These are phyloP conservation scores for Listronotus bonariensis DNA, from an alignment of 1,140 invertebrate species.

Conservation along the genomic window DNA sequence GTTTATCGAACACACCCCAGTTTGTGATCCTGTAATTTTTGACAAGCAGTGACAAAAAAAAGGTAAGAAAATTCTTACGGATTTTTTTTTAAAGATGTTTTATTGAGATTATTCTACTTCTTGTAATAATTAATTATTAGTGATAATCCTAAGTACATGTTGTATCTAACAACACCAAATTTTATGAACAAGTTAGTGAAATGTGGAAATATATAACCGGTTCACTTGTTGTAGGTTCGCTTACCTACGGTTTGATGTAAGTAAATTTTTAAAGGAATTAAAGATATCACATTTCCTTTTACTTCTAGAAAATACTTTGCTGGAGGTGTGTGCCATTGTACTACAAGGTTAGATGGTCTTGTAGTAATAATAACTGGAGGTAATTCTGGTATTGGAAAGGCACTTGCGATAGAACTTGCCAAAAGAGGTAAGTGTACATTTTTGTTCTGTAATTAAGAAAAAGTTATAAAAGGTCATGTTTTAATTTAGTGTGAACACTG, in stretches of 20 bases:
- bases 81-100: no score
- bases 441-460: no score
- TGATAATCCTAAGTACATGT: no score
- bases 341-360: constrained; percentile 57
- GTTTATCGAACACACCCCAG: no score
- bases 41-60: no score
- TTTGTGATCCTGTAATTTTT: no score
- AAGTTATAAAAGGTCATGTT: no score
- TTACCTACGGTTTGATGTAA: constrained; percentile 49
- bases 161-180: no score
- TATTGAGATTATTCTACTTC: no score
- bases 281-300: constrained; percentile 8
- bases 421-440: constrained; percentile 46
- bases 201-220: constrained; percentile 51
- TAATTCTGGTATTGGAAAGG: constrained; percentile 65
- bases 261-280: constrained; percentile 28
- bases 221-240: constrained; percentile 44
- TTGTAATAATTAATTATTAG: no score
- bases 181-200: background rate
- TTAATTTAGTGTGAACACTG: no score
- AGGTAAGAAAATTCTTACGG: no score
- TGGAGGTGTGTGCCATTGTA: constrained; percentile 53
- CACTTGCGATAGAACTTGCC: constrained; percentile 59
- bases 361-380: constrained; percentile 66
- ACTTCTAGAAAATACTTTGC: constrained; percentile 52